These are phyloP conservation scores for Montipora cactus DNA, from an alignment of 64 coral and sea anemone genomes.

Conservation along the genomic window DNA sequence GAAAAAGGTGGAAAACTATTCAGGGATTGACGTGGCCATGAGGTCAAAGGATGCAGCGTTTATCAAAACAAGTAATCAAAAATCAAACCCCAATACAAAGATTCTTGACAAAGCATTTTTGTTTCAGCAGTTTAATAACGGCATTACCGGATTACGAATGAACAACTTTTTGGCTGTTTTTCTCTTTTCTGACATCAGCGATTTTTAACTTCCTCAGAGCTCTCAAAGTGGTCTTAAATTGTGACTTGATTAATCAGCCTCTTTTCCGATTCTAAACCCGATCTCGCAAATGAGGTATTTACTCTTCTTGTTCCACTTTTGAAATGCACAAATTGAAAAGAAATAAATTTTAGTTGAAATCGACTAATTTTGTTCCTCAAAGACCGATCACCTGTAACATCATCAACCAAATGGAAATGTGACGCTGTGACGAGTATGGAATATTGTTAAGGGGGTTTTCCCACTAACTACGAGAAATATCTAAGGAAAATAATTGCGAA, in stretches of 20 bases:
- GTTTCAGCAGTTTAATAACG: not conserved
- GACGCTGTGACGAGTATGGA: too few species aligned
- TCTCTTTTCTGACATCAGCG: not conserved
- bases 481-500: too few species aligned
- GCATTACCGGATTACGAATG: too few species aligned
- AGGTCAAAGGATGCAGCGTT: constrained; percentile 5
- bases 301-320: not conserved
- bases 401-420: too few species aligned
- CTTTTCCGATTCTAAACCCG: not conserved
- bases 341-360: not conserved
- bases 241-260: too few species aligned
- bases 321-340: not conserved
- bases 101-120: not conserved
- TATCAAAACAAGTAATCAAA: not conserved
- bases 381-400: too few species aligned
- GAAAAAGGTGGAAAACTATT: not conserved
- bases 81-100: not conserved
- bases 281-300: not conserved
- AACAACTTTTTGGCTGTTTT: not conserved
- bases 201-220: too few species aligned
- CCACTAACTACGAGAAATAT: too few species aligned
- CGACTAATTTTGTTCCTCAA: constrained; percentile 18
- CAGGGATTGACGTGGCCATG: not conserved
- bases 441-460: too few species aligned
- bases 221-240: too few species aligned